These are phyloP conservation scores for roundworm (Caenorhabditis elegans) DNA, from an alignment of 1,140 invertebrate species.

Conservation along the genomic window WBcel235 BX284605.5:12927501-12928000, in stretches of 20 bases:
- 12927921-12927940: not conserved
- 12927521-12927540: too few relatives aligned
- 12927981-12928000: constrained; percentile 25
- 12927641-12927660: not conserved
- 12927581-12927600: not conserved
- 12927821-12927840: not conserved
- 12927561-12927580: not conserved
- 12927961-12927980: constrained; percentile 24
- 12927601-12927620: constrained; percentile 19
- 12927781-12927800: constrained; percentile 33
- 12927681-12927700: not conserved
- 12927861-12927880: too few relatives aligned
- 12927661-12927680: not conserved
- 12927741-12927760: constrained; percentile 7
- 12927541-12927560: too few relatives aligned
- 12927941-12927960: constrained; percentile 22
- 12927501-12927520: too few relatives aligned
- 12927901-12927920: too few relatives aligned
- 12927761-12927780: constrained; percentile 18
- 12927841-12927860: too few relatives aligned
- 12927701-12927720: not conserved
- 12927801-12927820: constrained; percentile 40
- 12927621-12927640: constrained; percentile 20
- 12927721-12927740: constrained; percentile 14
- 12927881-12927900: too few relatives aligned